phyloP scores from a whole-genome alignment of 2,888 invertebrate species.

The Sinohyriopsis cumingii region DNA sequence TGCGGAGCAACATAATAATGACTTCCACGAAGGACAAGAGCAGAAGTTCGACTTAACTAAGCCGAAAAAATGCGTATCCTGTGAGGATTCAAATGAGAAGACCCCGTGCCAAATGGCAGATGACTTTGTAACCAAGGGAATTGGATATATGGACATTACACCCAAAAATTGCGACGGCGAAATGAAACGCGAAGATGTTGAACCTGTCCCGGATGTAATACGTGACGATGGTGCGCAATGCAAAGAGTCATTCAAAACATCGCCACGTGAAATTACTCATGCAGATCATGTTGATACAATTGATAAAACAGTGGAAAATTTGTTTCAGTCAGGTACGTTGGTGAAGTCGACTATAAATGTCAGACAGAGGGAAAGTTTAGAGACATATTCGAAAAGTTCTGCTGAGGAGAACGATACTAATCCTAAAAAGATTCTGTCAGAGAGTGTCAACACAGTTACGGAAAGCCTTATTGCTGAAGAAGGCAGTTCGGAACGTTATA shows the following conservation, averaged over 20 bases:
- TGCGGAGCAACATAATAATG: constrained; percentile 3
- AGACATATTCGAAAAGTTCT: constrained; percentile 2
- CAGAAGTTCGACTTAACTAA: background rate
- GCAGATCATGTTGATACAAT: constrained; percentile 8
- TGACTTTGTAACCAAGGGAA: too few relatives aligned
- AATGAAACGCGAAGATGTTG: too few relatives aligned
- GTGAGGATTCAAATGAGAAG: too few relatives aligned
- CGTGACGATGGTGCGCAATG: background rate
- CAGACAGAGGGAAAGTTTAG: constrained; percentile 4
- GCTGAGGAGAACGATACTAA: constrained; percentile 7
- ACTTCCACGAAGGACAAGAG: constrained; percentile 11
- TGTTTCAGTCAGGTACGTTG: background rate
- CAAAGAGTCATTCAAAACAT: background rate
- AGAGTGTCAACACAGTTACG: background rate
- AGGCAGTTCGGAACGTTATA: constrained; percentile 47
- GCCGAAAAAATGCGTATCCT: background rate
- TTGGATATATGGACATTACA: too few relatives aligned
- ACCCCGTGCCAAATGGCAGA: too few relatives aligned
- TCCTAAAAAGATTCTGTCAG: background rate
- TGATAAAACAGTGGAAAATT: constrained; percentile 2
- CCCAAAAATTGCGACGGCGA: too few relatives aligned
- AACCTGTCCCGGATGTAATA: too few relatives aligned
- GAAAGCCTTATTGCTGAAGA: background rate
- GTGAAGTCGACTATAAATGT: constrained; percentile 5
- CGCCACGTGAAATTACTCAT: background rate